Evolutionary conservation across 2,797 vertebrate species (phyloP), one percentile per base, ranked within the genome.

Genomic region (Melanotaenia trifasciata): DNA sequence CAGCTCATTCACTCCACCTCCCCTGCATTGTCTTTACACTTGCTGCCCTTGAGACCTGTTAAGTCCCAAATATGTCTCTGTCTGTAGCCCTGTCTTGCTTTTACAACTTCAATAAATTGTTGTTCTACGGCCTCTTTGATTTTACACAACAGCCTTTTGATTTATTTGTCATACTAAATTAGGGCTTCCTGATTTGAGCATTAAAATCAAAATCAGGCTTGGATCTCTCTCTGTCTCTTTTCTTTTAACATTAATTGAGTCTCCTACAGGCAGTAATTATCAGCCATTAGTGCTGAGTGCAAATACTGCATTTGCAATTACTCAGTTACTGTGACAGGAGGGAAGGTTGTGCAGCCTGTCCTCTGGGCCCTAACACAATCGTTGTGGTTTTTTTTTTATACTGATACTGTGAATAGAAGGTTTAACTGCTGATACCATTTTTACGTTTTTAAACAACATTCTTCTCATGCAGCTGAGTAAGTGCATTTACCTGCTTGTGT

Each of bases 201-300:
- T 80, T 81, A 74, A 90, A 88, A 87, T 84, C 54, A 79, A 84
- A 78, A 80, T 78, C 77, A 70, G 72, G 57, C 69, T 74, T 54
- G 20, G 72, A 68, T 81, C 64, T 45, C 24, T 70, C 50, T 30
- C 66, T 43, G 14, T 58, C 33, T 28, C 51, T 53, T 26, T 62
- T 60, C 76, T 45, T 32, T 12, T 9, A 20, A 45, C 51, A 57
- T 28, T 89, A 91, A 92, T 90, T 90, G 79, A 69, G 73, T 79
- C 77, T 87, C 90, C 82, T 83, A 81, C 72, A 78, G 86, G 90
- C 79, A 81, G 77, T 80, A 87, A 90, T 92, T 92, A 90, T 69
- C 83, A 72, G 76, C 77, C 81, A 87, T 93, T 93, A 92, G 86
- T 12, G 16, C 58, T 45, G 28, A 85, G 85, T 85, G 85, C 80